These are phyloP conservation scores for Phasianus colchicus DNA, from an alignment of 2,113 vertebrate genomes.

Conservation along the genomic window DNA sequence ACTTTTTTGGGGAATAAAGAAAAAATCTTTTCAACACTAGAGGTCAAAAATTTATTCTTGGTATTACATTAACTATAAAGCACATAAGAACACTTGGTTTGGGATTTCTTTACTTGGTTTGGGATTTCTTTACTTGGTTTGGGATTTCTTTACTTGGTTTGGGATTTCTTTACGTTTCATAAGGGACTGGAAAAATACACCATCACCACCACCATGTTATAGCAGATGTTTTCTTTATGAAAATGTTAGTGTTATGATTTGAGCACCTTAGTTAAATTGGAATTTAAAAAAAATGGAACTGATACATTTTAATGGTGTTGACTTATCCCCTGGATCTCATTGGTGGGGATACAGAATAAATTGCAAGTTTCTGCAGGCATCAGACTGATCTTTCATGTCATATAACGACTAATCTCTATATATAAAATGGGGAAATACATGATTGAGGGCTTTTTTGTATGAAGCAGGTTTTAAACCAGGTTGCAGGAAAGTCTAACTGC, in stretches of 20 bases:
- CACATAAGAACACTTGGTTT: not conserved
- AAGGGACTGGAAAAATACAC: not conserved
- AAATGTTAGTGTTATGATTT: constrained; percentile 33
- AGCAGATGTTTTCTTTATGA: constrained; percentile 47
- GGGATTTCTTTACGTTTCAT: not conserved
- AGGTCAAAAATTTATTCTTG: not conserved
- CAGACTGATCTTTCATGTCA: not conserved
- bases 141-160: not conserved
- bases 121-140: not conserved
- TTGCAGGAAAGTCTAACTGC: not conserved
- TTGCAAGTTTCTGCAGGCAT: not conserved
- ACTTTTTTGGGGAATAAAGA: not conserved
- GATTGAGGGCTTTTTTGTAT: not conserved
- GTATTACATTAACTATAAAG: not conserved
- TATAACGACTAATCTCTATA: not conserved
- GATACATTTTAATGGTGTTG: not conserved
- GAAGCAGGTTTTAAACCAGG: not conserved
- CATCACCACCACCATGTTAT: not conserved
- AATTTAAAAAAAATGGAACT: not conserved
- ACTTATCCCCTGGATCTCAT: not conserved
- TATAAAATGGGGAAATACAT: not conserved
- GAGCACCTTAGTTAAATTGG: not conserved
- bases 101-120: not conserved
- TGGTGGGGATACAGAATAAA: not conserved
- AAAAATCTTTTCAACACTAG: not conserved